Evolutionary conservation across 2,797 vertebrate species (phyloP).

Genomic region (Zenarchopterus dispar): DNA sequence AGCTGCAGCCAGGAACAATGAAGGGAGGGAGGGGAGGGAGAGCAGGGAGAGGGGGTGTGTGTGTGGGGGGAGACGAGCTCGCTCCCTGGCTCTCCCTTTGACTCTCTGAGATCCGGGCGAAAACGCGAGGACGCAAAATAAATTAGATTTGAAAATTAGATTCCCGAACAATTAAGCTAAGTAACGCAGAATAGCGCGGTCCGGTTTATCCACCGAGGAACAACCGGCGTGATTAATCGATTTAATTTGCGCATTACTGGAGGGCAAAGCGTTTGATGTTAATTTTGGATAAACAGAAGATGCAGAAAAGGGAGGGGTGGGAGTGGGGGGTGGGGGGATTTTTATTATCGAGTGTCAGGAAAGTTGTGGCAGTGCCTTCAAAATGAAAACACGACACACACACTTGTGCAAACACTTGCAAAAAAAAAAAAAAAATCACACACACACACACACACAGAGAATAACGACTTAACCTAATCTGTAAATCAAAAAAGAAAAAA

Average conservation of each 20-base stretch:
- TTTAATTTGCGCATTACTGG: conserved; percentile 85
- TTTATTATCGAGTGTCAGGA: conserved; percentile 86
- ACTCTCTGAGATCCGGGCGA: conserved; percentile 89
- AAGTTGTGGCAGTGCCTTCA: conserved; percentile 59
- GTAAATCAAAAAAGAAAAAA: not conserved
- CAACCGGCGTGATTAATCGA: conserved; percentile 83
- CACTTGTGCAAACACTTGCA: conserved; percentile 23
- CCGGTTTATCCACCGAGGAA: conserved; percentile 75
- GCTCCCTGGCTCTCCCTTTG: conserved; percentile 83
- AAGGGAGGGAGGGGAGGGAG: conserved; percentile 44
- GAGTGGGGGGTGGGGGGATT: conserved; percentile 73
- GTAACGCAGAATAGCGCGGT: conserved; percentile 89
- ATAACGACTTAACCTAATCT: no score
- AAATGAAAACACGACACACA: conserved; percentile 9
- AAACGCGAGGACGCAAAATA: conserved; percentile 77
- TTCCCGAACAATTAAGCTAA: conserved; percentile 95
- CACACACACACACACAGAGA: conserved; percentile 5
- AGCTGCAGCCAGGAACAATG: conserved; percentile 94
- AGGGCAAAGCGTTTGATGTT: conserved; percentile 85
- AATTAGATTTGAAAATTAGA: conserved; percentile 89
- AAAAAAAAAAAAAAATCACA: no score
- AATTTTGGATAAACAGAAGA: conserved; percentile 83
- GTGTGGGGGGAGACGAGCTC: conserved; percentile 52
- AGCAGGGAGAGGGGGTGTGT: conserved; percentile 63
- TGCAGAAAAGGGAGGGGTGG: conserved; percentile 69